These are phyloP conservation scores for Cyanoderma ruficeps DNA, from an alignment of 2,113 vertebrate species.

Conservation along the genomic window DNA sequence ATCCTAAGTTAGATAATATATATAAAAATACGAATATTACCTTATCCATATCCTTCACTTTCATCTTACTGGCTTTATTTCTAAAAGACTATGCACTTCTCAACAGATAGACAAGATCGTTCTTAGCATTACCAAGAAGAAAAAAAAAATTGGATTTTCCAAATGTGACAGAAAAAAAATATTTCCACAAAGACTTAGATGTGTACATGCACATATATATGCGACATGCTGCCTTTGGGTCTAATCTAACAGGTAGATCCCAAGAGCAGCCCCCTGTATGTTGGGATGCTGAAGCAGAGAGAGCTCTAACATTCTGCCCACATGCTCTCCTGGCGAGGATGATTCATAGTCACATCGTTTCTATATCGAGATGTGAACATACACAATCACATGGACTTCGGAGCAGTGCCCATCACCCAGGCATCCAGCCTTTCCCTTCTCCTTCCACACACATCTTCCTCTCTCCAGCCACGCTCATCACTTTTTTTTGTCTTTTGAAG, in stretches of 20 bases:
- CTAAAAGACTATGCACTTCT: not conserved
- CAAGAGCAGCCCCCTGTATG: not conserved
- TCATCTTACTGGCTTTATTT: not conserved
- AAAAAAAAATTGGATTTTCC: not conserved
- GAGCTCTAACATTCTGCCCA: slow-evolving; percentile 39
- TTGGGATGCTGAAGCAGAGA: not conserved
- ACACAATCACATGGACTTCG: slow-evolving; percentile 31
- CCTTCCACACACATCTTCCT: not conserved
- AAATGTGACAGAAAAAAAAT: not conserved
- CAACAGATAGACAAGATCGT: not conserved
- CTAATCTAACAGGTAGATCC: not conserved
- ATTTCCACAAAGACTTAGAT: not conserved
- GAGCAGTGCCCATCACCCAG: slow-evolving; percentile 27
- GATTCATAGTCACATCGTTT: slow-evolving; percentile 62
- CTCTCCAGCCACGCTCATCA: not conserved
- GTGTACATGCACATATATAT: accelerated
- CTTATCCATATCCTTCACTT: not conserved
- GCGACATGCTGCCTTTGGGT: not conserved
- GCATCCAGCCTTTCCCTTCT: not conserved
- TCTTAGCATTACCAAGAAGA: not conserved
- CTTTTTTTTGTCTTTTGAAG: not conserved
- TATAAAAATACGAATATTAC: not conserved
- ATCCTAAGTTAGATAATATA: not conserved
- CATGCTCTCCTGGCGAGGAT: slow-evolving; percentile 18
- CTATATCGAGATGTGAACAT: slow-evolving; percentile 59